Evolutionary conservation across 2,113 vertebrate species (phyloP).

Genomic region (Anser brachyrhynchus): DNA sequence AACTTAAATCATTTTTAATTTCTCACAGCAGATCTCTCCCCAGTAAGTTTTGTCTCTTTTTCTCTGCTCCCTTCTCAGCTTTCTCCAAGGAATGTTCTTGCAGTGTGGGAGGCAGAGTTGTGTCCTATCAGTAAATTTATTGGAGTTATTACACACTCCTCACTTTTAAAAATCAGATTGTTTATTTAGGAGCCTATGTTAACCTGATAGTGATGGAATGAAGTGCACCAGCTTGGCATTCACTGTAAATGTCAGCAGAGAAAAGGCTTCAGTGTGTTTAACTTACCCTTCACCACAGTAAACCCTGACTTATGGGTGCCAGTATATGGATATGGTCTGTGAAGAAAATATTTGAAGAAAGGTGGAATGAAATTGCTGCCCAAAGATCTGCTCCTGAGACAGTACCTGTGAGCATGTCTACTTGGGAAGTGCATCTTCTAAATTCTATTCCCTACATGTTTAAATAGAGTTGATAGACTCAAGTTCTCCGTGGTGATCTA

Average conservation of each 20-base stretch:
- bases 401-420: neutral
- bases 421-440: neutral
- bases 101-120: slow-evolving; percentile 37
- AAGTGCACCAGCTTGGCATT: slow-evolving; percentile 33
- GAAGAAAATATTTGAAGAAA: neutral
- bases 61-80: neutral
- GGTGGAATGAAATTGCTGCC: neutral
- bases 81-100: slow-evolving; percentile 30
- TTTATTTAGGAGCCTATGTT: slow-evolving; percentile 53
- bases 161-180: slow-evolving; percentile 31
- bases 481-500: neutral
- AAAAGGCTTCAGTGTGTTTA: slow-evolving; percentile 2
- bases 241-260: neutral
- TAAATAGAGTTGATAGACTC: neutral
- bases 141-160: slow-evolving; percentile 28
- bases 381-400: neutral
- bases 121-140: neutral
- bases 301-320: neutral
- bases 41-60: neutral
- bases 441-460: neutral
- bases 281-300: neutral
- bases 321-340: neutral
- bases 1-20: slow-evolving; percentile 32
- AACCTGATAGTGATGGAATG: slow-evolving; percentile 49
- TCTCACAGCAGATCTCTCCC: neutral